phyloP scores from a whole-genome alignment of 2,797 vertebrate genomes.

The Tympanoctomys barrerae region DNA sequence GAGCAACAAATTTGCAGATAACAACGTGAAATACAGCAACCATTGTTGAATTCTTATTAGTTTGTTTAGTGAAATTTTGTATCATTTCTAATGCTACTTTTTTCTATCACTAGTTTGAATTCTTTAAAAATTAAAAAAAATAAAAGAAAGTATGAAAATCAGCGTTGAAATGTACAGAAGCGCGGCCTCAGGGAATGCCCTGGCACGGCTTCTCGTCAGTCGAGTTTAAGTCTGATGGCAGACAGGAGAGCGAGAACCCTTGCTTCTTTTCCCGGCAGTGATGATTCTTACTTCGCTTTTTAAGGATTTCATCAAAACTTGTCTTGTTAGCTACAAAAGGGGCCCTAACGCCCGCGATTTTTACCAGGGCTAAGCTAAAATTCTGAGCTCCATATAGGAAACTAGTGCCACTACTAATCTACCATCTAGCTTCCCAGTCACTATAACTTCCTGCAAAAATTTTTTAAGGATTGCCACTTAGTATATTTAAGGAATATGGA shows the following conservation, averaged over 20 bases:
- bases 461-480: background rate
- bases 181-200: background rate
- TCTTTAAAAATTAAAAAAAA: no score
- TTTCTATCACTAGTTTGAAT: no score
- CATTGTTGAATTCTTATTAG: no score
- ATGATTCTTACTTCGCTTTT: constrained; percentile 57
- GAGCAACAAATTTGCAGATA: no score
- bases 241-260: background rate
- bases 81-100: no score
- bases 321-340: background rate
- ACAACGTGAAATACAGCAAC: no score
- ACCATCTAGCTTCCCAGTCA: background rate
- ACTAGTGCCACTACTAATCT: background rate
- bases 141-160: constrained; percentile 22
- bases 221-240: background rate
- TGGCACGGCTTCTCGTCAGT: background rate
- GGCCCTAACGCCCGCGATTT: background rate
- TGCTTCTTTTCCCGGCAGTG: constrained; percentile 44
- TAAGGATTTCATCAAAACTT: constrained; percentile 20
- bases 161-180: background rate
- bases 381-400: constrained; percentile 21
- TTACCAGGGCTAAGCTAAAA: background rate
- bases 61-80: no score
- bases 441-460: background rate
- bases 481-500: background rate